phyloP scores from a whole-genome alignment of 2,888 invertebrate genomes.

The Yponomeuta evonymella region DNA sequence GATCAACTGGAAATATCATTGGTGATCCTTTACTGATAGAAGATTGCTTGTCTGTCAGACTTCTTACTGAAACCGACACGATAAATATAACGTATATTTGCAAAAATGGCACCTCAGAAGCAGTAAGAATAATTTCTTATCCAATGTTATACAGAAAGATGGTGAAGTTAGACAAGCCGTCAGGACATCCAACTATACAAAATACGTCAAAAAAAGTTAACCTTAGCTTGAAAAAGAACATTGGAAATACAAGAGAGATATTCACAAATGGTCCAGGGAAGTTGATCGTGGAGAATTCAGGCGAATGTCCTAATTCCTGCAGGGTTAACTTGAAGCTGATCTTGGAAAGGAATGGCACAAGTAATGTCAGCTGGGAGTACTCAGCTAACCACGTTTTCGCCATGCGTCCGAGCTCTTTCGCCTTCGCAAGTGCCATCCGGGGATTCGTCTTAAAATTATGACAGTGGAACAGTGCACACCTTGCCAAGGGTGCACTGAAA shows the following conservation, averaged over 20 bases:
- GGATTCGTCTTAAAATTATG: conserved; percentile 90
- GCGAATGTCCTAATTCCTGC: conserved; percentile 82
- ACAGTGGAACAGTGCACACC: conserved; percentile 82
- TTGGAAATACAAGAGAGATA: conserved; percentile 73
- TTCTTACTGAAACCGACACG: conserved; percentile 72
- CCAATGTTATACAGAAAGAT: conserved; percentile 49
- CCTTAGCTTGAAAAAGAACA: conserved; percentile 73
- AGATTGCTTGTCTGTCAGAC: conserved; percentile 76
- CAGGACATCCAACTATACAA: conserved; percentile 37
- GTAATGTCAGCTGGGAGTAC: conserved; percentile 77
- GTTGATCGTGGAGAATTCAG: conserved; percentile 82
- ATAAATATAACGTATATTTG: conserved; percentile 74
- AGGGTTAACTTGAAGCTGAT: conserved; percentile 77
- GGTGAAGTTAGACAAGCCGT: conserved; percentile 44
- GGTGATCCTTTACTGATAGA: conserved; percentile 77
- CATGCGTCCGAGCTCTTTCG: conserved; percentile 83
- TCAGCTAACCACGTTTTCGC: conserved; percentile 80
- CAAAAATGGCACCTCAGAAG: conserved; percentile 75
- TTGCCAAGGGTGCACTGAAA: conserved; percentile 67
- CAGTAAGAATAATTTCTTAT: conserved; percentile 59
- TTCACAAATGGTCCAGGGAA: conserved; percentile 78
- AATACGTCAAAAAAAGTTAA: conserved; percentile 65
- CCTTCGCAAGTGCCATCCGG: conserved; percentile 77
- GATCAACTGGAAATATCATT: conserved; percentile 80
- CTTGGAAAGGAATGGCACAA: conserved; percentile 71